Base-by-base conservation (phyloP, 2,888 invertebrate genomes). In the Bruchidius siliquastri region DNA sequence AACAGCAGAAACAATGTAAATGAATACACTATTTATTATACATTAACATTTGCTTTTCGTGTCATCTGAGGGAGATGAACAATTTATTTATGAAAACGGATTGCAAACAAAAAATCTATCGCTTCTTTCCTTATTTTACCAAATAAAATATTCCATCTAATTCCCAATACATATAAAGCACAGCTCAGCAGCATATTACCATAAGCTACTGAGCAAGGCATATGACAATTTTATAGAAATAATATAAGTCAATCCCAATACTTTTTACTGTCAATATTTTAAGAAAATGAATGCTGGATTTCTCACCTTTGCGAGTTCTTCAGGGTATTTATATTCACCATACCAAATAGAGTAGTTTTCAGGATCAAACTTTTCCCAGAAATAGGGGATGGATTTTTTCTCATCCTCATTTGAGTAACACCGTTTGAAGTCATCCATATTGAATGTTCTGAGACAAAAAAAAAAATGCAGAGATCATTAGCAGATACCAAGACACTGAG, bases 351-450 rank as follows among this genome's bases (percentile, higher is more conserved):
- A 98, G 87, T 97, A 98, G 88, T 97, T 91, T 85, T 97, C 93
- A 8, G 95, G 90, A 87, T 99, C 99, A 85, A 99, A 99, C 87
- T 99, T 96, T 85, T 97, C 92, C 95, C 97, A 99, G 90, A 99
- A 99, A 87, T 96, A 98, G 0, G 98, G 97, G 85, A 99, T 92
- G 74, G 99, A 98, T 84, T 94, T 93, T 8, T 91, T 88, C 84
- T 96, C 97, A 32, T 96, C 96, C 87, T 99, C 96, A 84, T 99
- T 99, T 73, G 98, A 98, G 88, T 99, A 99, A 82, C 91, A 93
- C 77, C 98, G 92, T 88, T 99, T 99, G 89, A 96, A 99, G 85
- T 97, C 97, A 82, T 99, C 99, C 90, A 99, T 93, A 84, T 93
- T 92, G 87, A 98, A 99, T 13, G 92, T 94, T 74, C 94, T 94